Base-by-base conservation (phyloP, 2,113 vertebrate species). In the Rhizomys pruinosus region DNA sequence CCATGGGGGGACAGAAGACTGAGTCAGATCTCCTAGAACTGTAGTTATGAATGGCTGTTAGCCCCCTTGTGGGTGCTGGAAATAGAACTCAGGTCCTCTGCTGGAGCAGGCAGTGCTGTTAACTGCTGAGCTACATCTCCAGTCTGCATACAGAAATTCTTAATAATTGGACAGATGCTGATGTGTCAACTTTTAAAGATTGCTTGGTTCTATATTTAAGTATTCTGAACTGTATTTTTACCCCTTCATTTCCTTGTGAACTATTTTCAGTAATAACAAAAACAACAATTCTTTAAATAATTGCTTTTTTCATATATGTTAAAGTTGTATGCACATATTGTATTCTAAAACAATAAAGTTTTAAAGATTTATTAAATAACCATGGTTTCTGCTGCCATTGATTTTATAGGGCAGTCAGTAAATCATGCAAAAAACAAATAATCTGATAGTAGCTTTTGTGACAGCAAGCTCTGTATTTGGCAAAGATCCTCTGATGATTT, bases 201-300 rank as follows among this genome's bases (percentile, higher is more conserved):
- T 92, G 22, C 11, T 73, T 94, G 25, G 47, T 63, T 42, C 20
- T 81, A 34, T 2, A 17, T 55, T 81, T 89, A 44, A 68, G 52
- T 91, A 15, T 66, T 86, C 23, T 77, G 0, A 57, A 55, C 2
- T 79, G 3, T 64, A 66, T 73, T 89, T 93, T 25, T 20, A 89
- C 13, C 11, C 22, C 0, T 66, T 87, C 15, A 52, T 39, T 78
- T 77, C 19, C 13, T 55, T 44, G 23, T 77, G 32, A 3, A 61
- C 89, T 73, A 85, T 64, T 91, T 95, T 87, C 20, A 84, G 12
- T 42, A 55, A 76, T 29, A 77, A 10, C 39, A 63, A 93, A 94
- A 92, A 59, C 27, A 64, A 76, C 16, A 1, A 27, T 68, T 55
- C 34, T 80, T 32, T 80, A 37, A 44, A 20, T 78, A 42, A 80